Conservation (phyloP, 2,797 vertebrate species). For the Sebastes baramenuke region DNA sequence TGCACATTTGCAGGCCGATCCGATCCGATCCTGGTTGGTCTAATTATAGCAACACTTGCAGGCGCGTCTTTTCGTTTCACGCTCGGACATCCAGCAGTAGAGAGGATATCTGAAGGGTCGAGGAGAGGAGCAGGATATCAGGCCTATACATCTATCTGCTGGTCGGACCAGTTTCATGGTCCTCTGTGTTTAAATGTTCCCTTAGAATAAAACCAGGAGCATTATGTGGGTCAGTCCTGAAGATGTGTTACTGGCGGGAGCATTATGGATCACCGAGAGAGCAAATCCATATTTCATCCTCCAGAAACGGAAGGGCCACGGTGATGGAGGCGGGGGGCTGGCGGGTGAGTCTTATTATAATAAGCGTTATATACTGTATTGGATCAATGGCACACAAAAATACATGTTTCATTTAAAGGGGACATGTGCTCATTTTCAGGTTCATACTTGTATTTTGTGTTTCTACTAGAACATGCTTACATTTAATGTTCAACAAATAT, state of each 20-base stretch:
- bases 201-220: constrained; percentile 28
- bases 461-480: no score
- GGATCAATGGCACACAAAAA: background rate
- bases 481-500: no score
- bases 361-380: background rate
- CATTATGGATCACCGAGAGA: constrained; percentile 95
- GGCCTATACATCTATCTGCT: constrained; percentile 3
- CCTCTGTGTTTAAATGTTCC: constrained; percentile 68
- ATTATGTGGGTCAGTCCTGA: constrained; percentile 97
- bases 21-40: constrained; percentile 5
- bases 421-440: no score
- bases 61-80: background rate
- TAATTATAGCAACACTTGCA: constrained; percentile 51
- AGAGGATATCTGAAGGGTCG: background rate
- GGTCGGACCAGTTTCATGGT: constrained; percentile 12
- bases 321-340: constrained; percentile 91
- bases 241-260: constrained; percentile 95
- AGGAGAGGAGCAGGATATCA: background rate
- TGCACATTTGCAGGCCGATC: constrained; percentile 21
- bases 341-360: constrained; percentile 84
- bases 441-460: no score
- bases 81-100: background rate
- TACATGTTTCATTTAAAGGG: background rate
- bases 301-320: constrained; percentile 95
- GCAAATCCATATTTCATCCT: constrained; percentile 98